These are phyloP conservation scores for Falco columbarius DNA, from an alignment of 2,797 vertebrate genomes.

Conservation along the genomic window DNA sequence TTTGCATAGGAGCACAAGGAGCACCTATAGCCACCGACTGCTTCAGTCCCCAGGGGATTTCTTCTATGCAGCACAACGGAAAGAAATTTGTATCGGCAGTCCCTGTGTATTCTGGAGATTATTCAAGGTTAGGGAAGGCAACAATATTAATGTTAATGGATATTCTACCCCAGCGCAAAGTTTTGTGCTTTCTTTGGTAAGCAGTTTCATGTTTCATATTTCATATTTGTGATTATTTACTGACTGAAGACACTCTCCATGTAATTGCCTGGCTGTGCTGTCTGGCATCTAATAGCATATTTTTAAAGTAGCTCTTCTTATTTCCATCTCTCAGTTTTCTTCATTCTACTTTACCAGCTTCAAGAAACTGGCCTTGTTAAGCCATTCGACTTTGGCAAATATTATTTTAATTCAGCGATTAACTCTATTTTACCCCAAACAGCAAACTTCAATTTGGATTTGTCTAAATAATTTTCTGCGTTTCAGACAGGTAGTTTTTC, in stretches of 20 bases:
- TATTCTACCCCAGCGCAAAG: neutral
- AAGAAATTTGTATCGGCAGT: neutral
- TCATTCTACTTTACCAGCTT: neutral
- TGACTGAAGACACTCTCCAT: neutral
- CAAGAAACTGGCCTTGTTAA: neutral
- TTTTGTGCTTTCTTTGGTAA: neutral
- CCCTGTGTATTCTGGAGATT: neutral
- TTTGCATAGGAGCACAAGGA: neutral
- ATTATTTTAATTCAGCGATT: neutral
- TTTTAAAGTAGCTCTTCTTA: neutral
- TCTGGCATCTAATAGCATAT: neutral
- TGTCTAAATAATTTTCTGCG: neutral
- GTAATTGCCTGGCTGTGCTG: neutral
- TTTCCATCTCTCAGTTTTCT: neutral
- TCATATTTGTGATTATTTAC: neutral
- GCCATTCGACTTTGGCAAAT: neutral
- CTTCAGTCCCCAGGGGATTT: neutral
- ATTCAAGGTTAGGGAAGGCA: neutral
- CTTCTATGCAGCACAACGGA: neutral
- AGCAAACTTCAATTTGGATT: neutral
- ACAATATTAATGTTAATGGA: neutral
- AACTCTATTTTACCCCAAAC: neutral
- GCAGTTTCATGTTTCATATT: neutral
- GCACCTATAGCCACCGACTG: neutral
- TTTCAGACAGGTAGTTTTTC: neutral